phyloP scores from a whole-genome alignment of 37 sponge, comb jelly and placozoan genomes.

The Eunapius fragilis region DNA sequence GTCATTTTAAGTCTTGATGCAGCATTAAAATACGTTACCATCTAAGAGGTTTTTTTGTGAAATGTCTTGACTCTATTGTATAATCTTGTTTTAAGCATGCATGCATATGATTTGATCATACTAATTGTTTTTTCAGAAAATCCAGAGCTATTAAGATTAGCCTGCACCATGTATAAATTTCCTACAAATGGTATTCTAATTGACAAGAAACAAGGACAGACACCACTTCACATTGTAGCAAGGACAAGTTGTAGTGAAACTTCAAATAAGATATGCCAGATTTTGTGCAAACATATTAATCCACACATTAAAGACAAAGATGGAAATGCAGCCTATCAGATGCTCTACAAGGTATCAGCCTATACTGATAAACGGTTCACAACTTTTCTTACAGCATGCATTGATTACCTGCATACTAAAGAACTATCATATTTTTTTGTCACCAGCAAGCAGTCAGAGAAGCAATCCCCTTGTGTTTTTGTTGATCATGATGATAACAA shows the following conservation, averaged over 20 bases:
- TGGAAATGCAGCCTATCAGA: constrained; percentile 36
- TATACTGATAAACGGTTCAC: neutral
- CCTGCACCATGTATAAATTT: neutral
- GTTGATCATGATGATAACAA: no score
- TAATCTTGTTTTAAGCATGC: no score
- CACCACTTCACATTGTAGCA: constrained; percentile 54
- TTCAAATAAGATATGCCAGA: neutral
- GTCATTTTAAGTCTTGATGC: no score
- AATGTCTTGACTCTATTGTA: no score
- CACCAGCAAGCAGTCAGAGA: neutral
- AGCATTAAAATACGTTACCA: no score
- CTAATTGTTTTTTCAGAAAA: neutral
- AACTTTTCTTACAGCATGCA: neutral
- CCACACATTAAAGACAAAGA: constrained; percentile 38
- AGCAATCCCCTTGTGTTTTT: neutral
- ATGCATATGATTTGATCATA: no score
- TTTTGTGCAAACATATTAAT: constrained; percentile 16
- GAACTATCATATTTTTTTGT: neutral
- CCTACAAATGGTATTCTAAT: neutral
- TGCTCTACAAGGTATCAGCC: constrained; percentile 12
- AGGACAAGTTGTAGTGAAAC: constrained; percentile 36
- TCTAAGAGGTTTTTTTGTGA: no score
- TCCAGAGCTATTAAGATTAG: neutral
- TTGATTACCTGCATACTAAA: neutral
- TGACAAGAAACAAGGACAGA: constrained; percentile 34